These are phyloP conservation scores for Diarsia rubi DNA, from an alignment of 2,888 invertebrate species.

Conservation along the genomic window DNA sequence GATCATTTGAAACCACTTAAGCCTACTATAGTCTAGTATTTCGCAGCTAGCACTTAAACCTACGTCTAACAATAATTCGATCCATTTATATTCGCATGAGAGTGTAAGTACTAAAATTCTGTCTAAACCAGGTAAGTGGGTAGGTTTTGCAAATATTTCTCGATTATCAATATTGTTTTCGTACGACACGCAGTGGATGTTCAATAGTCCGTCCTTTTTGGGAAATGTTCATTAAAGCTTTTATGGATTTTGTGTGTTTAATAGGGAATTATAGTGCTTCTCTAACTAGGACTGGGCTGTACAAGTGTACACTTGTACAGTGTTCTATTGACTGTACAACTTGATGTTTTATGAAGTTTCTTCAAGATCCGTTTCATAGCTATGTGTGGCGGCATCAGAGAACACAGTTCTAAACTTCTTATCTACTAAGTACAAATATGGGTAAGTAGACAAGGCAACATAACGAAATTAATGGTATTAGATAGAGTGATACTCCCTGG, in stretches of 20 bases:
- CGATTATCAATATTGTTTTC: constrained; percentile 1
- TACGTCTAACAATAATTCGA: constrained; percentile 22
- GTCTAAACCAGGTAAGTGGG: not conserved
- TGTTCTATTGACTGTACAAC: not conserved
- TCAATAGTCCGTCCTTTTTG: constrained; percentile 29
- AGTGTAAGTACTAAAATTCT: constrained; percentile 22
- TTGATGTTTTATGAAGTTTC: constrained; percentile 15
- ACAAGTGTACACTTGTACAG: not conserved
- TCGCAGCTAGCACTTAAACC: constrained; percentile 9
- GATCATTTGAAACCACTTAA: constrained; percentile 29
- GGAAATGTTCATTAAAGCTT: constrained; percentile 30
- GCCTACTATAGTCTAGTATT: not conserved
- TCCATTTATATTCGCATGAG: constrained; percentile 22
- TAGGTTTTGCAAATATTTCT: constrained; percentile 9
- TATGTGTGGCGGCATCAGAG: not conserved
- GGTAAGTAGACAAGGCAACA: not conserved
- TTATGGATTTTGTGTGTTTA: constrained; percentile 27
- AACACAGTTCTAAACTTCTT: not conserved
- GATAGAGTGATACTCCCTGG: too few species aligned
- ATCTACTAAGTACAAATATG: not conserved
- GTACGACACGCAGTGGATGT: constrained; percentile 35
- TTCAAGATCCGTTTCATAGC: not conserved
- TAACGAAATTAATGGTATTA: too few species aligned
- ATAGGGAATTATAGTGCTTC: constrained; percentile 6
- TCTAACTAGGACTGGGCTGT: constrained; percentile 1